Evolutionary conservation across 2,113 vertebrate genomes (phyloP), one percentile per base, ranked within the genome.

Genomic region (Oceanites oceanicus): DNA sequence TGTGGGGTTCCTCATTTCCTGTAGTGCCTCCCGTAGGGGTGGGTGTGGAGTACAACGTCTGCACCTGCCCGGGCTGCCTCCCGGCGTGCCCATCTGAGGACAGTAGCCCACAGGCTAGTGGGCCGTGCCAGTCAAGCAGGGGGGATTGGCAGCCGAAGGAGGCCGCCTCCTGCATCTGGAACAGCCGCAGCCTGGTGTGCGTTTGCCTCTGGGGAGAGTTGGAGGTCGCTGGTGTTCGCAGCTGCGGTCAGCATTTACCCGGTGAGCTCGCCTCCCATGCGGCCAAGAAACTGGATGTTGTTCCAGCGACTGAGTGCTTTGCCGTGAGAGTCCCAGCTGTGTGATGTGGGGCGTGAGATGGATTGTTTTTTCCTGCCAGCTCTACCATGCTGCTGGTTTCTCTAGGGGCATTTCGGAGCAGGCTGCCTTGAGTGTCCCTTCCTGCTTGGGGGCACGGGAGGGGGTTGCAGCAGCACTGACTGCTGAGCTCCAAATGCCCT

Each of bases 21-120:
- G 0, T 63, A 45, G 63, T 19, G 27, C 38, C 14, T 86, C 32
- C 38, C 3, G 2, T 27, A 59, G 25, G 17, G 4, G 15, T 3
- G 5, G 50, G 14, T 71, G 61, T 7, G 0, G 2, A 61, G 50
- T 42, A 11, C 18, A 12, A 34, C 4, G 0, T 62, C 18, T 45
- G 38, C 3, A 4, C 34, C 9, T 74, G 52, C 36, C 34, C 1
- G 1, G n/a, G 47, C 62, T 71, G 15, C 53, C 32, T 72, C 23
- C 29, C 4, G 6, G 29, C 0, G 0, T 44, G 13, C 18, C 38
- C 6, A 2, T 23, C 44, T 0, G 2, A 53, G 70, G 58, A 36
- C 0, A 0, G 49, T 17, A 7, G 22, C 47, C n/a, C 13, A 19
- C 15, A 40, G 81, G 11, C 11, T 66, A 38, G 71, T 71, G 34